phyloP scores from a whole-genome alignment of 1,140 invertebrate species.

The Aleiodes sp. region DNA sequence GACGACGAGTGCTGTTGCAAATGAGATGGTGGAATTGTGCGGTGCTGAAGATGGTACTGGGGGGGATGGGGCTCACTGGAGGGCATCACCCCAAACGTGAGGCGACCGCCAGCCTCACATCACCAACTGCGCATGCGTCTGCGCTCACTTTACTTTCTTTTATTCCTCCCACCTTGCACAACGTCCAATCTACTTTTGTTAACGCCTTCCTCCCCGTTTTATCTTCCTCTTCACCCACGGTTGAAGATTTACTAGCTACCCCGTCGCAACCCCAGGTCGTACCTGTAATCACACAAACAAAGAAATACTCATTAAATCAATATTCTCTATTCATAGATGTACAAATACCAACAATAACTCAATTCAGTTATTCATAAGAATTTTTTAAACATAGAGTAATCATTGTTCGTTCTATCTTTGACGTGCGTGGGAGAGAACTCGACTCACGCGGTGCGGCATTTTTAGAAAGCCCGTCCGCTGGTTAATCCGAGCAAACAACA shows the following conservation, averaged over 20 bases:
- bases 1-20: conserved; percentile 57
- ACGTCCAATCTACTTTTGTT: neutral
- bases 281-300: conserved; percentile 50
- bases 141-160: conserved; percentile 42
- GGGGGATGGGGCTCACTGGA: conserved; percentile 65
- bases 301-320: neutral
- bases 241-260: conserved; percentile 57
- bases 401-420: neutral
- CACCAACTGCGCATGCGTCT: conserved; percentile 57
- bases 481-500: conserved; percentile 56
- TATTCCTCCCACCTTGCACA: conserved; percentile 29
- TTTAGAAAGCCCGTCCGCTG: conserved; percentile 42
- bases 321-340: neutral
- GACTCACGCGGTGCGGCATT: conserved; percentile 25
- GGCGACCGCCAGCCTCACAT: conserved; percentile 65
- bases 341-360: neutral
- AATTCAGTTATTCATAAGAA: neutral
- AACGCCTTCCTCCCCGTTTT: conserved; percentile 26
- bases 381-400: neutral
- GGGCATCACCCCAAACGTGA: conserved; percentile 66
- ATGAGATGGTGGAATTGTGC: conserved; percentile 61
- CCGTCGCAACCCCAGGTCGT: conserved; percentile 62
- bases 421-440: conserved; percentile 20
- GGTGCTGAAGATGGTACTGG: conserved; percentile 64
- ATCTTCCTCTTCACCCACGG: conserved; percentile 44